Conservation (phyloP, 1,140 invertebrate species). For the Telenomus remus region DNA sequence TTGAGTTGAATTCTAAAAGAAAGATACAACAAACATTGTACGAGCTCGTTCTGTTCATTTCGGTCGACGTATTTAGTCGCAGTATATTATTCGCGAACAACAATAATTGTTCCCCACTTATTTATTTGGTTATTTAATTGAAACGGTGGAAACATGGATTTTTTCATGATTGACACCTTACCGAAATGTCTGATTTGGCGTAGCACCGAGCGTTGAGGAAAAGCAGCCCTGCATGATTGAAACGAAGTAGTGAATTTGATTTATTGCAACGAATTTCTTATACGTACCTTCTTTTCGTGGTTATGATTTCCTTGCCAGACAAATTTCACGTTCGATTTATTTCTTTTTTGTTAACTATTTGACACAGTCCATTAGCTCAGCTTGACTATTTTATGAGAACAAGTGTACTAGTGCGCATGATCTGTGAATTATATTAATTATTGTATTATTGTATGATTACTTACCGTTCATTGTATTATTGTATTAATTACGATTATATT, state of each 20-base stretch:
- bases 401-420: conserved; percentile 72
- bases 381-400: conserved; percentile 68
- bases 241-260: conserved; percentile 7
- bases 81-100: conserved; percentile 2
- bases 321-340: conserved; percentile 8
- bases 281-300: conserved; percentile 15
- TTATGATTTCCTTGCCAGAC: neutral
- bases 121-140: no score
- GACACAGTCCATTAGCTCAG: conserved; percentile 62
- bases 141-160: no score
- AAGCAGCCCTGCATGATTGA: conserved; percentile 5
- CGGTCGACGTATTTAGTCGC: conserved; percentile 8
- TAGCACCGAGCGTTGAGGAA: neutral
- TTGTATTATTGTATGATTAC: conserved; percentile 49
- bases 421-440: conserved; percentile 67
- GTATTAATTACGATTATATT: conserved; percentile 53
- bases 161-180: conserved; percentile 10
- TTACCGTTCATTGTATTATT: conserved; percentile 51
- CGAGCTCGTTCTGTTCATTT: conserved; percentile 7
- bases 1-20: no score
- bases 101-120: no score
- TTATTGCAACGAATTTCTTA: neutral
- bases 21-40: conserved; percentile 20
- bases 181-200: conserved; percentile 3
- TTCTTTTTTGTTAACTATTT: neutral